Evolutionary conservation across 2,113 vertebrate species (phyloP).

Genomic region (Geococcyx californianus): DNA sequence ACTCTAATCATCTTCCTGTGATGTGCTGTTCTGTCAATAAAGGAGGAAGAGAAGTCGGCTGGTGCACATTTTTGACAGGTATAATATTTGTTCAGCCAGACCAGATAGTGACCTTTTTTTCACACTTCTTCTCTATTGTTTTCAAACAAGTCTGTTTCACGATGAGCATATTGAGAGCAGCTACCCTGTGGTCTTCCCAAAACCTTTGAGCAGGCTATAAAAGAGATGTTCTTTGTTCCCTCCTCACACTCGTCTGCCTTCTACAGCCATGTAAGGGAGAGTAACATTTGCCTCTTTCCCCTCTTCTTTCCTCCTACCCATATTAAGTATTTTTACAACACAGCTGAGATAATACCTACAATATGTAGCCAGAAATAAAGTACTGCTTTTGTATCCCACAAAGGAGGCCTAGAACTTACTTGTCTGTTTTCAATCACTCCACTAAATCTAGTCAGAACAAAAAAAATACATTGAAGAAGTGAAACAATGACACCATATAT

Average conservation of each 20-base stretch:
- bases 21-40: not conserved
- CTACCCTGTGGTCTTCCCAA: not conserved
- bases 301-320: not conserved
- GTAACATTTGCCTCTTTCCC: not conserved
- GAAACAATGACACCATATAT: not conserved
- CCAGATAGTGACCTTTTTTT: not conserved
- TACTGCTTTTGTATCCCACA: not conserved
- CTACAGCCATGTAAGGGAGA: conserved; percentile 51
- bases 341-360: conserved; percentile 35
- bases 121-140: not conserved
- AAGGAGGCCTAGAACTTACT: not conserved
- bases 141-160: not conserved
- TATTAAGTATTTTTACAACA: conserved; percentile 32
- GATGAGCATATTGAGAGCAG: not conserved
- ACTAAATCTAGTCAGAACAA: conserved; percentile 17
- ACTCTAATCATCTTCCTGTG: not conserved
- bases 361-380: conserved; percentile 31
- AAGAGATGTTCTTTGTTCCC: not conserved
- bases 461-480: conserved; percentile 27
- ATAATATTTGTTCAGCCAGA: not conserved
- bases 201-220: not conserved
- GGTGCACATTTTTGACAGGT: not conserved
- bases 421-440: conserved; percentile 38
- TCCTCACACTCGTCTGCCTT: not conserved
- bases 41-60: not conserved